These are phyloP conservation scores for Aspidiotus destructor DNA, from an alignment of 2,888 invertebrate genomes.

Conservation along the genomic window DNA sequence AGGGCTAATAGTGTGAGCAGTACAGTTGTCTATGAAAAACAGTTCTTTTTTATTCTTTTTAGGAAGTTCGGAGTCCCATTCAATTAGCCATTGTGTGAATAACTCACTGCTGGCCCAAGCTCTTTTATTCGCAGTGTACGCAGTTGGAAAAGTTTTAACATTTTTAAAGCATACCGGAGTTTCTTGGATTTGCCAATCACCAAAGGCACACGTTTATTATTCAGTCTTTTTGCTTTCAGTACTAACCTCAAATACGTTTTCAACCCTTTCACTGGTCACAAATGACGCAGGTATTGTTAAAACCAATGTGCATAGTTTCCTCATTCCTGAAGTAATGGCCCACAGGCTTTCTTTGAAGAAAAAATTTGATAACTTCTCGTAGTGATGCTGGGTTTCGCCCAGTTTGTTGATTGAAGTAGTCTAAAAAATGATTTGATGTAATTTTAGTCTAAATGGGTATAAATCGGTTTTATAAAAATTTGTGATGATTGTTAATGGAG, in stretches of 20 bases:
- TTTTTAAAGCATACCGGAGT: constrained; percentile 39
- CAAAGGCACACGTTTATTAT: constrained; percentile 2
- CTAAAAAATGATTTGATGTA: constrained; percentile 21
- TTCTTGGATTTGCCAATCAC: constrained; percentile 38
- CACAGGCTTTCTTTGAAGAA: neutral
- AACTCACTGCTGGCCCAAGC: constrained; percentile 24
- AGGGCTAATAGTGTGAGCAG: no score
- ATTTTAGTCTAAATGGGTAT: constrained; percentile 9
- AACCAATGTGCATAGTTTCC: constrained; percentile 8
- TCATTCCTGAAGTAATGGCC: neutral
- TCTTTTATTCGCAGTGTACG: constrained; percentile 39
- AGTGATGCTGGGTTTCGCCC: constrained; percentile 4
- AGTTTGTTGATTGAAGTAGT: neutral
- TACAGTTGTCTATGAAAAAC: neutral
- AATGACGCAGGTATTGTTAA: constrained; percentile 14
- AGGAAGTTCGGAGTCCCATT: neutral
- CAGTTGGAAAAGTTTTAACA: constrained; percentile 37
- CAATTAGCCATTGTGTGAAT: constrained; percentile 22
- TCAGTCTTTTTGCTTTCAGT: constrained; percentile 5
- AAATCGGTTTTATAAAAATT: constrained; percentile 11
- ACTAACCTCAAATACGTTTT: constrained; percentile 7
- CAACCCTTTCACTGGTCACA: constrained; percentile 15
- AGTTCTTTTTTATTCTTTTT: neutral
- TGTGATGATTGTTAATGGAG: constrained; percentile 17
- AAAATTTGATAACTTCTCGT: constrained; percentile 7